phyloP scores from a whole-genome alignment of 2,797 vertebrate genomes.

The Cyprinodon diabolis region DNA sequence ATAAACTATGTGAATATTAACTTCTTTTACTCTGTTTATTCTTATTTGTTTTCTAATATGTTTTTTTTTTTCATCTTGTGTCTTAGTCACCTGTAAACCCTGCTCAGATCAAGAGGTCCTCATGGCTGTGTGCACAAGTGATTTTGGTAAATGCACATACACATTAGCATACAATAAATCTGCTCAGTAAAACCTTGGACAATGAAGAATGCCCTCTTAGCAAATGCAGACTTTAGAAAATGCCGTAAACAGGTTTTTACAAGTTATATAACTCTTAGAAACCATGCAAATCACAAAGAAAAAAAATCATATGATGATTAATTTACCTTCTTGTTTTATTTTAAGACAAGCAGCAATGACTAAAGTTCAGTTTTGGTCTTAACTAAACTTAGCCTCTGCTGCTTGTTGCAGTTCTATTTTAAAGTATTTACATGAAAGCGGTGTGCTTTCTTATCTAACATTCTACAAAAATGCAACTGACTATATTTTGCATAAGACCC shows the following conservation, averaged over 20 bases:
- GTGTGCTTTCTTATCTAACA: neutral
- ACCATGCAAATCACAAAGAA: neutral
- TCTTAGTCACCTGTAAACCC: conserved; percentile 87
- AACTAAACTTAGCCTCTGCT: neutral
- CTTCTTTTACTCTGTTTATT: neutral
- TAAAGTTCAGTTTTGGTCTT: neutral
- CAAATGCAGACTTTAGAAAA: neutral
- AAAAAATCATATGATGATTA: neutral
- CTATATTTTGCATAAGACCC: neutral
- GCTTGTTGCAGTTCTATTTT: neutral
- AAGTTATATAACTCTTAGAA: neutral
- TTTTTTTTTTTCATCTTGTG: conserved; percentile 21
- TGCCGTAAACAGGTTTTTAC: neutral
- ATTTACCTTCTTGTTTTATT: neutral
- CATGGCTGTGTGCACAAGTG: conserved; percentile 91
- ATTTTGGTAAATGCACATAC: conserved; percentile 87
- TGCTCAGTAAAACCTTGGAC: neutral
- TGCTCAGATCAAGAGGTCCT: conserved; percentile 92
- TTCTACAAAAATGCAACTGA: neutral
- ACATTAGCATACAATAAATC: neutral
- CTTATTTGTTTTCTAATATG: neutral
- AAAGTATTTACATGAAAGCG: neutral
- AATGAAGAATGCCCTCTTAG: neutral
- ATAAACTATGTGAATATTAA: neutral
- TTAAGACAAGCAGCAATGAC: neutral